phyloP scores from a whole-genome alignment of 2,113 vertebrate species.

The Myocastor coypus region DNA sequence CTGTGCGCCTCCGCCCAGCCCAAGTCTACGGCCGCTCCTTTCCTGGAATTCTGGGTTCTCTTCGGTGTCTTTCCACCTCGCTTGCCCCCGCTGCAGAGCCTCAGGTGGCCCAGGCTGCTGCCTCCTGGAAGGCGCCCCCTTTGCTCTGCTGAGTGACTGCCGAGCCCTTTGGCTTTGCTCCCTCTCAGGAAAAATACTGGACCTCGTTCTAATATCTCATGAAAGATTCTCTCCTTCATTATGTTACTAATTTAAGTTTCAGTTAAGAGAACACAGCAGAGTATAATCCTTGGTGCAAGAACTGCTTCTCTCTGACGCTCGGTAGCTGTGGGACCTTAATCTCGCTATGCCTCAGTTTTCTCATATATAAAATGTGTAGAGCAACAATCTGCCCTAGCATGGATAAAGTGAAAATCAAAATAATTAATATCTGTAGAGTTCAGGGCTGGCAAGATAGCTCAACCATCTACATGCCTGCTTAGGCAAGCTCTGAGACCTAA shows the following conservation, averaged over 20 bases:
- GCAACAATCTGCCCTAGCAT: not conserved
- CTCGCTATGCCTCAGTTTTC: not conserved
- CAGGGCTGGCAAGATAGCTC: too few relatives aligned
- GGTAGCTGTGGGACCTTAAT: not conserved
- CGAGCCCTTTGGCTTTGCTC: not conserved
- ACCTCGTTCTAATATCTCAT: not conserved
- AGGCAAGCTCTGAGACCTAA: too few relatives aligned
- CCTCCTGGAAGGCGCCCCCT: not conserved
- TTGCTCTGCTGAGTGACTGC: not conserved
- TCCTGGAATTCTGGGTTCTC: not conserved
- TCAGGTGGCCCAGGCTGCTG: not conserved
- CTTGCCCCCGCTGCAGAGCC: rapidly evolving
- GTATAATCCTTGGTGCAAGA: not conserved
- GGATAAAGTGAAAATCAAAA: not conserved
- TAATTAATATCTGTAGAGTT: not conserved
- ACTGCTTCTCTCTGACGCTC: not conserved
- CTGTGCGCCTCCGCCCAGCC: not conserved
- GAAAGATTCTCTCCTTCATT: not conserved
- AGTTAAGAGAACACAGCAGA: not conserved
- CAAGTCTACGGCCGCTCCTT: not conserved
- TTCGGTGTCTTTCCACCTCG: not conserved
- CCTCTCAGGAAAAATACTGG: not conserved
- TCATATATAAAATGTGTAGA: not conserved
- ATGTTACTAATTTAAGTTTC: not conserved
- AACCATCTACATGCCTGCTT: too few relatives aligned